These are phyloP conservation scores for Pachyseris speciosa DNA, from an alignment of 64 coral and sea anemone species.

Conservation along the genomic window DNA sequence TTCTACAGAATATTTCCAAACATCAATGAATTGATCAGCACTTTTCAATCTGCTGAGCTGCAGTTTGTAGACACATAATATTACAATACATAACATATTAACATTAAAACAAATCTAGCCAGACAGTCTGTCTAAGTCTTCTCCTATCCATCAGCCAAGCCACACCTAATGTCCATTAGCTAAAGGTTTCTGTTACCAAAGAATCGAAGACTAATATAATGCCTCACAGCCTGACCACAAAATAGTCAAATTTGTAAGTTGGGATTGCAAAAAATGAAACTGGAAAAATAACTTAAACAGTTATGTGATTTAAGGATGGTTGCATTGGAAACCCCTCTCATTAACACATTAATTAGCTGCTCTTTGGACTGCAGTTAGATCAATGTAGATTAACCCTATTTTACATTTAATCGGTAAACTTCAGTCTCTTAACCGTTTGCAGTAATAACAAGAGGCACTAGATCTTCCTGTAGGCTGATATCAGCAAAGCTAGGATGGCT, in stretches of 20 bases:
- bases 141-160: not conserved
- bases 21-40: not conserved
- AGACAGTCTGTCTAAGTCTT: slow-evolving; percentile 14
- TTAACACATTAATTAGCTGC: not conserved
- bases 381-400: not conserved
- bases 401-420: not conserved
- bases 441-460: not conserved
- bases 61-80: slow-evolving; percentile 1
- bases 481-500: not conserved
- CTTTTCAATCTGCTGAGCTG: not conserved
- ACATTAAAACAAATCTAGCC: not conserved
- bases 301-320: too few species aligned
- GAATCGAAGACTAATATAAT: not conserved
- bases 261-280: too few species aligned
- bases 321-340: too few species aligned
- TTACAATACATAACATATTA: not conserved
- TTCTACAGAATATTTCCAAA: too few species aligned
- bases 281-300: too few species aligned
- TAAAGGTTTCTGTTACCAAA: not conserved
- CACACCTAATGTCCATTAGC: not conserved
- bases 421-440: not conserved
- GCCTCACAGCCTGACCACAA: too few species aligned
- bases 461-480: not conserved
- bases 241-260: too few species aligned
- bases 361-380: not conserved